phyloP scores from a whole-genome alignment of 92 coral and sea anemone genomes.

The Epizoanthus scotinus region DNA sequence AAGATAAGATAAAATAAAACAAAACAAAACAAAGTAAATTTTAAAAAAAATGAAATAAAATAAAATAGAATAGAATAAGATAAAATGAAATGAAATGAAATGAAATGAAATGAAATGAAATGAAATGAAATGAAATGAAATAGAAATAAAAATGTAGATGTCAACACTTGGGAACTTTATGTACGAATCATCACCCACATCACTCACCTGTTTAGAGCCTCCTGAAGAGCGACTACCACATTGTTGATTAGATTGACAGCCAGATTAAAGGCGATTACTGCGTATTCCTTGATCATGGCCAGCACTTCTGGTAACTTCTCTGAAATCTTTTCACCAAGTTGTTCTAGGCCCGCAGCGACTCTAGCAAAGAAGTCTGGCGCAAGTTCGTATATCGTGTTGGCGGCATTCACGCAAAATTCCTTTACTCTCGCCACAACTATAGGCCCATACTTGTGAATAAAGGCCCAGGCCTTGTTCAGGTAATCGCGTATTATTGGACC shows the following conservation, averaged over 20 bases:
- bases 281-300: constrained; percentile 93
- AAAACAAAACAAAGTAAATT: no score
- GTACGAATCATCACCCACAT: not conserved
- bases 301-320: constrained; percentile 89
- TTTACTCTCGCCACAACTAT: constrained; percentile 64
- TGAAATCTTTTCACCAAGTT: constrained; percentile 74
- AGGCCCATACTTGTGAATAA: constrained; percentile 78
- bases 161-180: not conserved
- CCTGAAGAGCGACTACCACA: constrained; percentile 45
- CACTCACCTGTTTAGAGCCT: constrained; percentile 18
- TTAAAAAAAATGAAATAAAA: no score
- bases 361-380: constrained; percentile 92
- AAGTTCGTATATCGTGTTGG: constrained; percentile 76
- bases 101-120: no score
- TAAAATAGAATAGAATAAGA: no score
- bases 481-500: constrained; percentile 82
- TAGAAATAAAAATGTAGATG: no score
- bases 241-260: constrained; percentile 70
- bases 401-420: constrained; percentile 55
- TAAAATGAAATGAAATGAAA: no score
- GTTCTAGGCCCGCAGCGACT: constrained; percentile 75
- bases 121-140: no score
- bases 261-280: constrained; percentile 79
- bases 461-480: constrained; percentile 74
- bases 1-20: no score